Evolutionary conservation across 2,797 vertebrate species (phyloP), one percentile per base, ranked within the genome.

Genomic region (Erpetoichthys calabaricus): DNA sequence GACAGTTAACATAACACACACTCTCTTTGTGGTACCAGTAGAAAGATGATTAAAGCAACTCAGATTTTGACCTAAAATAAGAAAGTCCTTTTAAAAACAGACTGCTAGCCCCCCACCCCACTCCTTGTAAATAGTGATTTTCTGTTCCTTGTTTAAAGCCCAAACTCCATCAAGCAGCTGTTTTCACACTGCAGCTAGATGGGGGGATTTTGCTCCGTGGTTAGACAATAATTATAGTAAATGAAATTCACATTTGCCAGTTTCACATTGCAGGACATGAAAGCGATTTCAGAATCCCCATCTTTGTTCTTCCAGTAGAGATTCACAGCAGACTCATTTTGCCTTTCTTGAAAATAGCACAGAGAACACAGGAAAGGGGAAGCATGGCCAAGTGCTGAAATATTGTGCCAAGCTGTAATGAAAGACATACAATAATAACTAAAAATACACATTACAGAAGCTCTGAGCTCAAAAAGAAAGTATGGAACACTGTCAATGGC

Each of bases 231-330:
- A 25, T 25, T 25, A 25, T 25, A 25, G 25, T 52, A 71, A 74
- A 79, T 78, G 67, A 75, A 70, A 75, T 68, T 80, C 77, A 74
- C 68, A 59, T 70, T 73, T 73, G 56, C 45, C 43, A 58, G 63
- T 72, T 73, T 60, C 67, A 49, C 64, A 70, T 64, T 77, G 73
- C 25, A 81, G 78, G 73, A 74, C 72, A 73, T 77, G 80, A 77
- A 80, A 76, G 80, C 81, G 79, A 65, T 74, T 64, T 60, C 4
- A 43, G 59, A 59, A 68, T 63, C 64, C 65, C 61, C 51, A 51
- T 25, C 8, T 6, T 6, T 51, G 50, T 51, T 51, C 41, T 9
- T n/a, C 50, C n/a, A 51, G 50, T 51, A n/a, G 5, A 5, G 50
- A 6, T 9, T 51, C 50, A 25, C 53, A 42, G 6, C 7, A 54